phyloP scores from a whole-genome alignment of 1,140 invertebrate genomes.

The Ericerus pela region DNA sequence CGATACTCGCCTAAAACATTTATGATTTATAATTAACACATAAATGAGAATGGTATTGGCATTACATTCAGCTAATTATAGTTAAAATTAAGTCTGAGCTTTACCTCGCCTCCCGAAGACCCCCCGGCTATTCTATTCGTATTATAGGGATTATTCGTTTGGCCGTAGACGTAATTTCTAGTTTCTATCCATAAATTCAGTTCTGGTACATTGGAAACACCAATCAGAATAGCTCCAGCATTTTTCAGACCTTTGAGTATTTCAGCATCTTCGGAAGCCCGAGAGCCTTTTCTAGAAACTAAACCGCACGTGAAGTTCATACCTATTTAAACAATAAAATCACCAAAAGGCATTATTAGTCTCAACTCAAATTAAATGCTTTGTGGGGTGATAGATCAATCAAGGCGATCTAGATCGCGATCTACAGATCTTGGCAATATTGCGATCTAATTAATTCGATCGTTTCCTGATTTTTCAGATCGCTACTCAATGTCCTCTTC shows the following conservation, averaged over 20 bases:
- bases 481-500: too few species aligned
- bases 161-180: slow-evolving; percentile 77
- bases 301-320: slow-evolving; percentile 52
- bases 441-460: too few species aligned
- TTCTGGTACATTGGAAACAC: slow-evolving; percentile 87
- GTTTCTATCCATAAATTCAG: slow-evolving; percentile 74
- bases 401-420: too few species aligned
- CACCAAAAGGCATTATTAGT: not conserved
- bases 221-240: slow-evolving; percentile 75
- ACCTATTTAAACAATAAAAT: slow-evolving; percentile 30
- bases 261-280: slow-evolving; percentile 56
- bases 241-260: slow-evolving; percentile 53
- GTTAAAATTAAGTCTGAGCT: not conserved
- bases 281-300: slow-evolving; percentile 34
- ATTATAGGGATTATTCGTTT: slow-evolving; percentile 87
- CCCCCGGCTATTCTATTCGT: slow-evolving; percentile 64
- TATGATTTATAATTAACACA: not conserved
- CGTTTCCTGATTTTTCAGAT: too few species aligned
- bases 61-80: not conserved
- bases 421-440: too few species aligned
- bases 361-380: too few species aligned
- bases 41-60: not conserved
- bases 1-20: slow-evolving; percentile 40
- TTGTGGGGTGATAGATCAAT: too few species aligned
- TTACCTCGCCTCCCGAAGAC: slow-evolving; percentile 61